These are phyloP conservation scores for Myripristis murdjan DNA, from an alignment of 2,797 vertebrate species.

Conservation along the genomic window DNA sequence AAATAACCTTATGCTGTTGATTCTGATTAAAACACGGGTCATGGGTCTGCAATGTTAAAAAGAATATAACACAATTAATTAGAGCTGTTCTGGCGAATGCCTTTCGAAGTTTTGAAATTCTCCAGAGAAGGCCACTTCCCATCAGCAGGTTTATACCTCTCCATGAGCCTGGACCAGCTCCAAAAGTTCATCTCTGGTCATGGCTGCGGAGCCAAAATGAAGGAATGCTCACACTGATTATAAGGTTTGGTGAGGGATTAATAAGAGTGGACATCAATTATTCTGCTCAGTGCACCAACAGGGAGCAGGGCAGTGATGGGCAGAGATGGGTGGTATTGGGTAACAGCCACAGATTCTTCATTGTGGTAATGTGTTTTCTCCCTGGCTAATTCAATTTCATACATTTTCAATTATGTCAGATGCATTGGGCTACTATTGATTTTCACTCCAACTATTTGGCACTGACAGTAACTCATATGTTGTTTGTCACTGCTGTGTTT, in stretches of 20 bases:
- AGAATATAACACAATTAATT: background rate
- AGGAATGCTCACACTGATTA: conserved; percentile 46
- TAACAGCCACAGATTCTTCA: background rate
- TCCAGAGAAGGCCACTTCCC: background rate
- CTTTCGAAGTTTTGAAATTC: background rate
- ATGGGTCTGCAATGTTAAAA: background rate
- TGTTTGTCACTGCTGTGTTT: background rate
- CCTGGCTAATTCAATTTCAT: background rate
- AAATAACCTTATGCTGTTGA: too few species aligned
- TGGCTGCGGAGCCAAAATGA: conserved; percentile 11
- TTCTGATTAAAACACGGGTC: too few species aligned
- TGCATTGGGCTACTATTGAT: background rate
- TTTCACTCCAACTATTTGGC: background rate
- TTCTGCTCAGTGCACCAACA: background rate
- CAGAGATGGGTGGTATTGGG: background rate
- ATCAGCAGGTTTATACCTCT: background rate
- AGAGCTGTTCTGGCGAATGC: background rate
- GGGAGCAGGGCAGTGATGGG: background rate
- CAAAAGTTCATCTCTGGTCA: conserved; percentile 30
- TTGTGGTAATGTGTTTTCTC: background rate
- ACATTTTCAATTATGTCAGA: background rate
- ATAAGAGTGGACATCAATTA: conserved; percentile 29
- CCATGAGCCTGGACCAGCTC: conserved; percentile 23
- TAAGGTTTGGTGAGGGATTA: conserved; percentile 27
- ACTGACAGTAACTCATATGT: background rate